Conservation (phyloP, 1,140 invertebrate species). For the Propsilocerus akamusi region DNA sequence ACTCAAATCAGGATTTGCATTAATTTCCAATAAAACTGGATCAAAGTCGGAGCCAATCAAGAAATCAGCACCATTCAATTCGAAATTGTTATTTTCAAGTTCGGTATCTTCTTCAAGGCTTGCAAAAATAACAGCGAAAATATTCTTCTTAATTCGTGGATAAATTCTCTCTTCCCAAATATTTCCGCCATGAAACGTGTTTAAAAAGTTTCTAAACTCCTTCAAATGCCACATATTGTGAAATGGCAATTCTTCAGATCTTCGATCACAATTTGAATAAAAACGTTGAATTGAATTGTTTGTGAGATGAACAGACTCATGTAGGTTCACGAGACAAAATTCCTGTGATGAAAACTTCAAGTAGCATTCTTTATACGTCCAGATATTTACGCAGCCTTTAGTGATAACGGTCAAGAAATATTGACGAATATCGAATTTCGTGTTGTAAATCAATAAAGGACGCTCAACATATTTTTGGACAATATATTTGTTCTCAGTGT, state of each 20-base stretch:
- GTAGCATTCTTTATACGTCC: slow-evolving; percentile 80
- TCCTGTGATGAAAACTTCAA: slow-evolving; percentile 77
- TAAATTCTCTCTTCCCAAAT: slow-evolving; percentile 54
- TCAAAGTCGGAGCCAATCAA: slow-evolving; percentile 67
- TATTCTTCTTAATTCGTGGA: slow-evolving; percentile 67
- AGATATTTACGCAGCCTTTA: slow-evolving; percentile 57
- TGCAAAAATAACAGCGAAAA: slow-evolving; percentile 58
- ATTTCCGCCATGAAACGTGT: slow-evolving; percentile 21
- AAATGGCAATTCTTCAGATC: slow-evolving; percentile 44
- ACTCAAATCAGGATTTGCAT: slow-evolving; percentile 72
- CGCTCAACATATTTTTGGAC: slow-evolving; percentile 86
- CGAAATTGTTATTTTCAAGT: slow-evolving; percentile 59
- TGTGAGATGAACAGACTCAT: slow-evolving; percentile 79
- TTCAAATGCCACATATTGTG: slow-evolving; percentile 78
- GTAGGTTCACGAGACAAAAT: slow-evolving; percentile 61
- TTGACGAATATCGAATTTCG: slow-evolving; percentile 82
- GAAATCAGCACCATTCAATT: slow-evolving; percentile 86
- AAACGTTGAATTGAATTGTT: slow-evolving; percentile 82
- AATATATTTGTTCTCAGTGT: slow-evolving; percentile 51
- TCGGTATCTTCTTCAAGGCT: slow-evolving; percentile 57
- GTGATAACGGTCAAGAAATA: slow-evolving; percentile 77
- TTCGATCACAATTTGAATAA: slow-evolving; percentile 46
- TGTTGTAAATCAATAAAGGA: slow-evolving; percentile 66
- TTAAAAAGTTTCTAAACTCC: slow-evolving; percentile 50
- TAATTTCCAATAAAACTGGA: slow-evolving; percentile 87